These are phyloP conservation scores for Blastobasis lacticolella DNA, from an alignment of 2,888 invertebrate species.

Conservation along the genomic window DNA sequence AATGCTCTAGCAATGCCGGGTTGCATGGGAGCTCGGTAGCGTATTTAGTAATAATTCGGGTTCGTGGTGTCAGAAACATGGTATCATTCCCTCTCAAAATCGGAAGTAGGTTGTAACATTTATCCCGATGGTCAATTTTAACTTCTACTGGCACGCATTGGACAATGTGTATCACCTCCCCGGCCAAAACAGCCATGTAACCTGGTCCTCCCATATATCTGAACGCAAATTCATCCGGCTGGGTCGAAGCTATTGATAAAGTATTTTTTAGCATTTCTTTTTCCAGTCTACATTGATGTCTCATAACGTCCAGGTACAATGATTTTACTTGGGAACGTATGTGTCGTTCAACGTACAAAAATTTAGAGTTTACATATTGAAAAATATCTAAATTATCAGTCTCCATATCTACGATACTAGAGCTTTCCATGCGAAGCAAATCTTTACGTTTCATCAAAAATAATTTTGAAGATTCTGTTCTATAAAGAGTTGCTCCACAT, in stretches of 20 bases:
- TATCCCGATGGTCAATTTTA: no score
- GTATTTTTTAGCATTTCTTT: no score
- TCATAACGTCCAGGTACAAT: not conserved
- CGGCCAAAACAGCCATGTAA: no score
- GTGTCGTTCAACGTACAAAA: no score
- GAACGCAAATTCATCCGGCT: no score
- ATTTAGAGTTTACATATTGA: not conserved
- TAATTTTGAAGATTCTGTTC: not conserved
- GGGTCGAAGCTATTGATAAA: no score
- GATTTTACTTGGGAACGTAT: no score
- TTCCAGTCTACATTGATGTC: not conserved
- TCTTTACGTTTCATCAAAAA: not conserved
- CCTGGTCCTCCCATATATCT: no score
- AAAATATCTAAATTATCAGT: not conserved
- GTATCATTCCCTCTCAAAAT: not conserved
- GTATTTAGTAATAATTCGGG: no score
- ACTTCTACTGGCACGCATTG: not conserved
- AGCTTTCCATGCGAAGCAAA: not conserved
- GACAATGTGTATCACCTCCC: no score
- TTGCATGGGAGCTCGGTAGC: not conserved
- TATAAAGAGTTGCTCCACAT: no score
- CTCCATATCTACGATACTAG: not conserved
- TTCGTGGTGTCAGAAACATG: not conserved
- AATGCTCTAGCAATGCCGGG: not conserved
- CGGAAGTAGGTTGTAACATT: no score